Conservation (phyloP, 2,888 invertebrate species). For the Dolichomitus sp. region DNA sequence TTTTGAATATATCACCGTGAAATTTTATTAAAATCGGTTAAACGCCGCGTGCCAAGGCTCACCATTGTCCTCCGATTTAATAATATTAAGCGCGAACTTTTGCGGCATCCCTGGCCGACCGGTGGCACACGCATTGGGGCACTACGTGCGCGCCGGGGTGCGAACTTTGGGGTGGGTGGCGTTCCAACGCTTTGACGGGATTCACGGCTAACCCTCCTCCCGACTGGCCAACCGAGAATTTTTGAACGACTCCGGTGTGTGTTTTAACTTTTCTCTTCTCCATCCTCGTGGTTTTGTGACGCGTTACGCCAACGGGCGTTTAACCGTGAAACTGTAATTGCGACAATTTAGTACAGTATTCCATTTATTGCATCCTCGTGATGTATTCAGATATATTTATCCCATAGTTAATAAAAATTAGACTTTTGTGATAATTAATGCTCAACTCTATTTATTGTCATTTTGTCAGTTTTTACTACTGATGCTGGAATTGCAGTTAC, state of each 20-base stretch:
- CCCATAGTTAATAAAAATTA: too few species aligned
- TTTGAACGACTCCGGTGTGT: constrained; percentile 41
- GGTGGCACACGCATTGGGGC: constrained; percentile 41
- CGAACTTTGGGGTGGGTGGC: constrained; percentile 52
- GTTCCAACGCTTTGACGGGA: constrained; percentile 42
- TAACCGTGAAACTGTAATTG: constrained; percentile 44
- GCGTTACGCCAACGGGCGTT: constrained; percentile 19
- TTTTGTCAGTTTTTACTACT: not conserved
- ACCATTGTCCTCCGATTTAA: constrained; percentile 83
- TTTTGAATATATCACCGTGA: constrained; percentile 74
- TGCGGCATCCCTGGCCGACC: constrained; percentile 43
- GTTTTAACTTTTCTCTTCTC: constrained; percentile 36
- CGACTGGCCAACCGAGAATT: constrained; percentile 54
- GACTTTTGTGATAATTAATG: not conserved
- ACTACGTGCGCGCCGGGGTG: constrained; percentile 57
- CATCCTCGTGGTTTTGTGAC: constrained; percentile 26
- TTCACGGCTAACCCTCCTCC: constrained; percentile 35
- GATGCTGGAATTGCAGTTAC: not conserved
- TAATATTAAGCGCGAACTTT: constrained; percentile 83
- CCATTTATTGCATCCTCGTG: not conserved
- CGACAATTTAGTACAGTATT: constrained; percentile 18
- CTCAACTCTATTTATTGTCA: not conserved
- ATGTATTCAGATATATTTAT: not conserved
- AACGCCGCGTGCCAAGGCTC: constrained; percentile 80
- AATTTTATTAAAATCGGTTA: constrained; percentile 84